Percentiles rank a stretch among this genome's conserved stretches.
These are phyloP conservation scores for Molorchus minor DNA, from an alignment of 2,888 invertebrate species.

Conservation along the genomic window DNA sequence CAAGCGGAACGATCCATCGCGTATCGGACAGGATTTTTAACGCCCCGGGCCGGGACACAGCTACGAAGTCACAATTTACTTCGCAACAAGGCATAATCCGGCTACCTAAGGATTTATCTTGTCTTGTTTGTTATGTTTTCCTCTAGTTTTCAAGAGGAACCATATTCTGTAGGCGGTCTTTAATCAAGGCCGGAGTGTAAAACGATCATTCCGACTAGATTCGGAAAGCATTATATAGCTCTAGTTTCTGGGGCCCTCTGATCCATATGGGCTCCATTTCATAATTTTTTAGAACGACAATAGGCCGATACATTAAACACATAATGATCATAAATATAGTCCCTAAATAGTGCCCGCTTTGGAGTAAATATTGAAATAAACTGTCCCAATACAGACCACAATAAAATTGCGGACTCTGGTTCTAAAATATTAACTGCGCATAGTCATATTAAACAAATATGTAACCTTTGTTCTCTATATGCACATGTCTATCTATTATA, in stretches of 20 bases:
- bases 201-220: not conserved
- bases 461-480: no score
- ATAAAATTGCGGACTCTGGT: not conserved
- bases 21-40: conserved; percentile 30
- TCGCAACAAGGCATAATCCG: conserved; percentile 38
- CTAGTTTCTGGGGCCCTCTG: no score
- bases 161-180: conserved; percentile 23
- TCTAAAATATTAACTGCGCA: not conserved
- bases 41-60: conserved; percentile 14
- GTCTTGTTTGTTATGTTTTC: conserved; percentile 40
- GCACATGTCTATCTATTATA: no score
- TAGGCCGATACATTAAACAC: no score
- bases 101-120: conserved; percentile 36
- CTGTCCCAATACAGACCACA: no score
- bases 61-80: conserved; percentile 33
- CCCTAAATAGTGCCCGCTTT: no score
- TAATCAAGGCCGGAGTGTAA: conserved; percentile 19
- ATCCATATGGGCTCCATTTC: no score
- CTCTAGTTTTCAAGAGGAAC: conserved; percentile 31
- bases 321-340: no score
- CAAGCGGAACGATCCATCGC: conserved; percentile 14
- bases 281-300: no score
- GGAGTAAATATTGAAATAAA: no score
- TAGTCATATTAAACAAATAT: no score
- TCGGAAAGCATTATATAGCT: no score